Base-by-base conservation (phyloP, 2,113 vertebrate genomes). In the Galemys pyrenaicus region DNA sequence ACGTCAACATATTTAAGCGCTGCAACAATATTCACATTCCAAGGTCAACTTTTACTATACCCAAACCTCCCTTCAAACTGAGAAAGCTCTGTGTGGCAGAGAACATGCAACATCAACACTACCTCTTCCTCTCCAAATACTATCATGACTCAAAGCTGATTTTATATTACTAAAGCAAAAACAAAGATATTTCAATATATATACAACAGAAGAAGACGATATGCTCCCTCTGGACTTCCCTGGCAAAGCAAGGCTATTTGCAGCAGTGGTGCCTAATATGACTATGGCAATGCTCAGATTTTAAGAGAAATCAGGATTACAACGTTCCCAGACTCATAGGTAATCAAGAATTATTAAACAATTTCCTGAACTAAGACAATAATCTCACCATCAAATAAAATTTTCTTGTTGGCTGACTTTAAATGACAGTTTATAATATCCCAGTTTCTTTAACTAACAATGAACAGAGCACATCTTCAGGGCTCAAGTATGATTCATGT, bases 401-500 rank as follows among this genome's bases (percentile, higher is more conserved):
- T 41, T 64, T 94, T 75, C 77, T 86, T 87, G 24, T 85, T 15
- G 44, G 37, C 64, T 73, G 71, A 73, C 51, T 62, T 83, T 79
- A 87, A 96, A 37, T 93, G 62, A 93, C 64, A 92, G 82, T 91
- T 71, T 86, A 56, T 0, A 92, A 56, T 77, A 94, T 68, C 19
- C 64, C 51, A 82, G 71, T 37, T 82, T 88, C 81, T 56, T 35
- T 60, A 75, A 51, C 51, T 60, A 75, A 51, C 51, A 58, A 54
- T 44, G 6, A 28, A 87, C 28, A 91, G 26, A 89, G 6, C 51
- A 91, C 20, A 73, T 79, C 58, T 24, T 87, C 67, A 81, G 71
- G 73, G 74, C 3, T 85, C 82, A 78, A 67, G 32, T 30, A 35
- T 11, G 56, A 41, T 62, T 85, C 37, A 46, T 54, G 68, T 62